Evolutionary conservation across 2,888 invertebrate genomes (phyloP), one percentile per base, ranked within the genome.

Genomic region (Stegophylla sp.): DNA sequence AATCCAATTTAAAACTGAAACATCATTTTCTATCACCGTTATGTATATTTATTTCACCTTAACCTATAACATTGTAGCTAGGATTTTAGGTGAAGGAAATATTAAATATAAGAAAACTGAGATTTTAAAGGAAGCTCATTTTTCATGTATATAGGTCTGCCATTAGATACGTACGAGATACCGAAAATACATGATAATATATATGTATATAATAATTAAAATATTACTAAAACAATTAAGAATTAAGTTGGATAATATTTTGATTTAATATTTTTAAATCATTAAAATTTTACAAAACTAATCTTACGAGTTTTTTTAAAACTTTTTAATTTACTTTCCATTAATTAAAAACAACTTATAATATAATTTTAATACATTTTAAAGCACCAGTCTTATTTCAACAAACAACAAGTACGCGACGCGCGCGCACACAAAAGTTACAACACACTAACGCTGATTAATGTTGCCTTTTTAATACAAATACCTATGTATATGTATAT

Each of bases 1-100:
- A 69, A n/a, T 69, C 13, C 9, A 48, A 69, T 28, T n/a, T 69
- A 48, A 69, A 69, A 69, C 28, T n/a, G 12, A 51, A 17, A 51
- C 51, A 69, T 28, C 12, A 51, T 69, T 51, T 51, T 28, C 45
- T 67, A 51, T 34, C 48, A n/a, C 28, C 12, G 28, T 48, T 28
- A 10, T 0, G n/a, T 17, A n/a, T 48, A 48, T 51, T 69, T 51
- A 1, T 69, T 67, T n/a, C 0, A 12, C 28, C 13, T 1, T 61
- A 12, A 12, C 13, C 17, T 28, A 1, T 4, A 26, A 28, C 13
- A 3, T 15, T 0, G 17, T n/a, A n/a, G 7, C 53, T 7, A 1
- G 10, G 20, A 53, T 9, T 53, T 53, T 28, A 28, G 4, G 2
- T 23, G 56, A 56, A 12, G 56, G 23, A 17, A 17, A 12, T 5